Evolutionary conservation across 2,797 vertebrate species (phyloP).

Genomic region (Acanthurus tractus): DNA sequence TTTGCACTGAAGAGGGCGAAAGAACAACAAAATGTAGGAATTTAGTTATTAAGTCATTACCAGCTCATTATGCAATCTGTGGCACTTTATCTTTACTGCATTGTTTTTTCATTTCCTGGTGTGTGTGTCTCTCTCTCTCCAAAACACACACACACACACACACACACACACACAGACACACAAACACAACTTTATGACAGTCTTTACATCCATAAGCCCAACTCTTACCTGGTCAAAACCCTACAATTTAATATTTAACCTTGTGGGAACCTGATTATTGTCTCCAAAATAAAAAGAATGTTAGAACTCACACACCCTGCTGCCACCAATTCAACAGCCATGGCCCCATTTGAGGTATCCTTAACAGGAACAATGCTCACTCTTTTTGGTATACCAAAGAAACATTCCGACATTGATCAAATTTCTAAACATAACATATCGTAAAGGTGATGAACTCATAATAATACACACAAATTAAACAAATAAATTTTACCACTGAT

Average conservation of each 20-base stretch:
- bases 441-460: background rate
- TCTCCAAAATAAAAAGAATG: background rate
- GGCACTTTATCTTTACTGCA: conserved; percentile 5
- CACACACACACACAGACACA: too few species aligned
- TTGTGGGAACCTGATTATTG: background rate
- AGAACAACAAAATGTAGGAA: background rate
- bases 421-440: background rate
- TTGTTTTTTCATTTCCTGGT: background rate
- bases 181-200: too few species aligned
- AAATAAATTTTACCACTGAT: conserved; percentile 6
- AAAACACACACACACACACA: too few species aligned
- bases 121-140: too few species aligned
- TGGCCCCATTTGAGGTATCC: background rate
- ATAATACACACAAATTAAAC: background rate
- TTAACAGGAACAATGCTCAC: background rate
- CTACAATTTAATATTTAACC: conserved; percentile 12
- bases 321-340: background rate
- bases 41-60: background rate
- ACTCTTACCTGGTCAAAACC: background rate
- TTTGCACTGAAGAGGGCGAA: background rate
- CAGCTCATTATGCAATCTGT: background rate
- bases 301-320: background rate
- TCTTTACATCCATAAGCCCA: background rate
- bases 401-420: background rate
- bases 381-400: background rate